A percentile compares a stretch with the other conserved stretches of the same genome.
Evolutionary conservation across 2,888 invertebrate species (phyloP).

Genomic region (Drosophila ustulata): DNA sequence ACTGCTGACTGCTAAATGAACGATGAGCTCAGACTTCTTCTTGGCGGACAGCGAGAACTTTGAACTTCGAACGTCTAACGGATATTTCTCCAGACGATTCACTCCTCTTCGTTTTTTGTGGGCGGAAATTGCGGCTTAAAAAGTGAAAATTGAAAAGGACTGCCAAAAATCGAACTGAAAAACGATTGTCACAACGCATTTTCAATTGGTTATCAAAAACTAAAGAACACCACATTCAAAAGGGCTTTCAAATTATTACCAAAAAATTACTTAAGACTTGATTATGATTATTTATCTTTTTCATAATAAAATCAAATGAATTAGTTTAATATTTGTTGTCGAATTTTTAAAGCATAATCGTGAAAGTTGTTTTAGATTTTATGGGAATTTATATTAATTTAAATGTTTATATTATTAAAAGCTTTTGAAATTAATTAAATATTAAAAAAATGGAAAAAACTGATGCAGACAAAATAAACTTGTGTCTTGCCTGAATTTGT

Average conservation of each 20-base stretch:
- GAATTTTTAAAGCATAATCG: too few species aligned
- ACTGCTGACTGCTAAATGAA: constrained; percentile 61
- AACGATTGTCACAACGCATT: neutral
- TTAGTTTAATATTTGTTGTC: too few species aligned
- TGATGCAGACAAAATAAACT: constrained; percentile 23
- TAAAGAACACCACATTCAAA: too few species aligned
- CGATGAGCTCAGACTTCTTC: constrained; percentile 28
- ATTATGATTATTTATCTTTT: too few species aligned
- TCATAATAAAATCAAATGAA: too few species aligned
- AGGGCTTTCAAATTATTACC: too few species aligned
- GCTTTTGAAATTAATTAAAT: too few species aligned
- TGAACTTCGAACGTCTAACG: constrained; percentile 9
- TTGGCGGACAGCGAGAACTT: constrained; percentile 4
- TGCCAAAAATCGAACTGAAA: constrained; percentile 6
- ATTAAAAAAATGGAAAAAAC: neutral
- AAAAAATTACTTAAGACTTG: too few species aligned
- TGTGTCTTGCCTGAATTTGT: constrained; percentile 60
- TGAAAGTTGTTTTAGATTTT: too few species aligned
- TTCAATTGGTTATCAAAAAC: too few species aligned
- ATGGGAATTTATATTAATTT: too few species aligned
- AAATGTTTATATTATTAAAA: too few species aligned
- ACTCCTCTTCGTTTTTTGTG: neutral
- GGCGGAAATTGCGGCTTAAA: constrained; percentile 68
- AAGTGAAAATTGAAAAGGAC: neutral
- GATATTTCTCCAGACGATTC: constrained; percentile 46